phyloP scores from a whole-genome alignment of 2,797 vertebrate species.

The Ispidina picta region DNA sequence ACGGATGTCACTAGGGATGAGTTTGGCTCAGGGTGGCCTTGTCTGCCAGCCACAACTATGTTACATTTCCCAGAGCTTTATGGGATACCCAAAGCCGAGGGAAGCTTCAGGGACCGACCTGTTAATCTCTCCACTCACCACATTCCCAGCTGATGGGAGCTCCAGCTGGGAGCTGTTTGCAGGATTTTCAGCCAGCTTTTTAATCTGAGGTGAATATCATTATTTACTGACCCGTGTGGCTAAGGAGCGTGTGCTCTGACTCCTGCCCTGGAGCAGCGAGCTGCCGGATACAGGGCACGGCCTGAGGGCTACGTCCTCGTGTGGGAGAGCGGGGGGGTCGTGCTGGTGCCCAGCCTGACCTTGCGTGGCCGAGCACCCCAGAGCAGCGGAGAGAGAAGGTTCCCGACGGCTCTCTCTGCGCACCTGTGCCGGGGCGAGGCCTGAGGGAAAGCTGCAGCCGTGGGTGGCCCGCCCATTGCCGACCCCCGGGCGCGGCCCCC shows the following conservation, averaged over 20 bases:
- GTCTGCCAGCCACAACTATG: neutral
- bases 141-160: rapidly evolving
- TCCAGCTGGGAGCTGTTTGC: neutral
- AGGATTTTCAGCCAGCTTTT: neutral
- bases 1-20: neutral
- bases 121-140: neutral
- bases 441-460: neutral
- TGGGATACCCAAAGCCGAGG: rapidly evolving
- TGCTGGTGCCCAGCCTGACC: rapidly evolving
- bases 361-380: rapidly evolving
- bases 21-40: neutral
- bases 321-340: rapidly evolving
- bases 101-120: rapidly evolving
- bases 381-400: neutral
- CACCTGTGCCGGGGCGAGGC: neutral
- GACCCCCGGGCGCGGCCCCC: rapidly evolving
- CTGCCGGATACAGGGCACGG: neutral
- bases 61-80: neutral
- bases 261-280: neutral
- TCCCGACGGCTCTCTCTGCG: neutral
- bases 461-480: rapidly evolving
- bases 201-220: neutral
- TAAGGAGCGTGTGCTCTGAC: rapidly evolving
- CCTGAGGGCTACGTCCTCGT: rapidly evolving
- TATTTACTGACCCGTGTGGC: neutral